Base-by-base conservation (phyloP, 2,888 invertebrate genomes). In the Arrhopalites spinosus region DNA sequence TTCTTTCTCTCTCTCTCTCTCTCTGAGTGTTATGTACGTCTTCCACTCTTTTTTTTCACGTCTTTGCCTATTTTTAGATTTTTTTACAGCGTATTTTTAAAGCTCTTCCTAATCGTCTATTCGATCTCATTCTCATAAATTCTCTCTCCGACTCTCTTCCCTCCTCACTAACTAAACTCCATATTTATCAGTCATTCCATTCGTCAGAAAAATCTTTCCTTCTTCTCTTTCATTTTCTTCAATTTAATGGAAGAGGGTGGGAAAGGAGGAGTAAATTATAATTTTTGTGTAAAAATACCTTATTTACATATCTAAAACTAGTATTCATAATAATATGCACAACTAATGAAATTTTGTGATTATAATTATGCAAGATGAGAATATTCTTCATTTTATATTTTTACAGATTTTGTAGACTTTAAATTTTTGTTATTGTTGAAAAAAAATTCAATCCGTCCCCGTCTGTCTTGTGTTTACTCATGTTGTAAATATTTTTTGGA, bases 71-170 rank as follows among this genome's bases (percentile, higher is more conserved):
- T 72, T 72, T 72, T 63, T 72, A 72, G 72, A 72, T 13, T 25
- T 64, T n/a, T 56, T 7, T 25, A 23, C 5, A 63, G 13, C 23
- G 45, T 72, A 72, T 72, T 72, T 72, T 72, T 72, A 72, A 72
- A 64, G 45, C 23, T 61, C 63, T 63, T 72, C 47, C 72, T 72
- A 72, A 72, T 72, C 72, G 72, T 63, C 47, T 63, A 72, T 63
- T 72, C 61, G 29, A 72, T 72, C 72, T 63, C 72, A 72, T 72
- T 72, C 72, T 63, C 72, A 72, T 72, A 72, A 72, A 72, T 72
- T 72, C 63, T 20, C n/a, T n/a, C 11, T 29, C 63, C 23, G 56
- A 27, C 71, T 61, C 29, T n/a, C 61, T 56, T 45, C 61, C 61
- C 61, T 63, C 61, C 61, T 71, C 36, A 59, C 59, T 59, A 25